Evolutionary conservation across 2,888 invertebrate genomes (phyloP).

Genomic region (Idaea aversata): DNA sequence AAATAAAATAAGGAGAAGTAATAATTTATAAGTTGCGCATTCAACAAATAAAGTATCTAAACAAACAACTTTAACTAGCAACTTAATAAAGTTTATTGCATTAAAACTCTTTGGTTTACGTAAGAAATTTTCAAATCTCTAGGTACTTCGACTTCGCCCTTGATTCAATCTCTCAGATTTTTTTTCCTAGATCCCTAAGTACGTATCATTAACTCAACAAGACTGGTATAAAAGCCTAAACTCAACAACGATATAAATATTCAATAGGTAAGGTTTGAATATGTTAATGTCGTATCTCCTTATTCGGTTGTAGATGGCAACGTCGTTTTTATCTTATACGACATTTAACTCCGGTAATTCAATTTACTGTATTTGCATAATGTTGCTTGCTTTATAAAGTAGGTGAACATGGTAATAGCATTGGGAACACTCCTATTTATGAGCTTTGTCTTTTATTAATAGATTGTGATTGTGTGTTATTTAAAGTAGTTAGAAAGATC

Average conservation of each 20-base stretch:
- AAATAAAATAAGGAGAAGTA: no score
- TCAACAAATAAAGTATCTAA: no score
- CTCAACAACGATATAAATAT: constrained; percentile 70
- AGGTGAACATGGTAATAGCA: constrained; percentile 75
- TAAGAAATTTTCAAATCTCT: no score
- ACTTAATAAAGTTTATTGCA: no score
- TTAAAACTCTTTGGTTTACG: no score
- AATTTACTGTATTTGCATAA: constrained; percentile 80
- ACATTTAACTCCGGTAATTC: constrained; percentile 81
- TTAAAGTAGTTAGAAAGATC: constrained; percentile 9
- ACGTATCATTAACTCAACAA: neutral
- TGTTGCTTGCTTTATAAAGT: constrained; percentile 69
- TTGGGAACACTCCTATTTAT: constrained; percentile 35
- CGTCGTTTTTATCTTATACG: constrained; percentile 80
- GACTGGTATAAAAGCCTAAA: neutral
- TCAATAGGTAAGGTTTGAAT: constrained; percentile 73
- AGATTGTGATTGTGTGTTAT: constrained; percentile 31
- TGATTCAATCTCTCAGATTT: no score
- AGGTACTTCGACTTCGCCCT: no score
- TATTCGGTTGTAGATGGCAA: constrained; percentile 79
- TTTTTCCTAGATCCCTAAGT: neutral
- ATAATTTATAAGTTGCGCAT: no score
- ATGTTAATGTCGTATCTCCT: constrained; percentile 74
- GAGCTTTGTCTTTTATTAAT: constrained; percentile 38
- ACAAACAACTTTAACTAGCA: no score